Conservation (phyloP, 2,888 invertebrate species). For the Punctoribates punctum region DNA sequence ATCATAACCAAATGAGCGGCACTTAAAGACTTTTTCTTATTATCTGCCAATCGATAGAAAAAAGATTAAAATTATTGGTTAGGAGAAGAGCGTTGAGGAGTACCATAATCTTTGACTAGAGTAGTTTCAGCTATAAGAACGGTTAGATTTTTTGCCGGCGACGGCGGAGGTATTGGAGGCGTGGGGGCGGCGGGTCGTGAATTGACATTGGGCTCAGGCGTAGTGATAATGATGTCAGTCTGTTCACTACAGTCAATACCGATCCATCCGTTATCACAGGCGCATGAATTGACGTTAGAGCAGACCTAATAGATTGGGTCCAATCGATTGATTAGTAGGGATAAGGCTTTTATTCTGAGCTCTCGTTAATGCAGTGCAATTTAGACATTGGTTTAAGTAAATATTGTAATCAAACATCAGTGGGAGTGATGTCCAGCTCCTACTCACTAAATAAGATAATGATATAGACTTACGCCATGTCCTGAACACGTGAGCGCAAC, state of each 20-base stretch:
- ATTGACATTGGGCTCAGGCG: slow-evolving; percentile 8
- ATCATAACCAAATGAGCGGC: slow-evolving; percentile 87
- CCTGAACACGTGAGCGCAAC: slow-evolving; percentile 86
- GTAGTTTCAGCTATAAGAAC: slow-evolving; percentile 46
- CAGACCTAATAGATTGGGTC: slow-evolving; percentile 59
- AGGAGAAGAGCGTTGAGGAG: not conserved
- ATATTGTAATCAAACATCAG: not conserved
- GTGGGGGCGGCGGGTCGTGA: not conserved
- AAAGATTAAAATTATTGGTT: slow-evolving; percentile 10
- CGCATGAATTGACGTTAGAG: slow-evolving; percentile 86
- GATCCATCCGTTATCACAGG: slow-evolving; percentile 81
- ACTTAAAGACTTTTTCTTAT: slow-evolving; percentile 76
- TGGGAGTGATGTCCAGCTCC: not conserved
- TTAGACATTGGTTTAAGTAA: not conserved
- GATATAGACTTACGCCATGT: slow-evolving; percentile 75
- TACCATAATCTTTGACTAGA: slow-evolving; percentile 48
- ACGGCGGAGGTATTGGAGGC: not conserved
- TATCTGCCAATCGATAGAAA: slow-evolving; percentile 55
- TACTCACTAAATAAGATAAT: not conserved
- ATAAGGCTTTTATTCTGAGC: not conserved
- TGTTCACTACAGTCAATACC: slow-evolving; percentile 80
- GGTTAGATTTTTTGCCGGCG: not conserved
- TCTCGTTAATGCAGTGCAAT: slow-evolving; percentile 1
- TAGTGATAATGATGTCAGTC: slow-evolving; percentile 36
- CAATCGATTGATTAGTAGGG: not conserved